Base-by-base conservation (phyloP, 2,797 vertebrate species). In the Microchirus variegatus region DNA sequence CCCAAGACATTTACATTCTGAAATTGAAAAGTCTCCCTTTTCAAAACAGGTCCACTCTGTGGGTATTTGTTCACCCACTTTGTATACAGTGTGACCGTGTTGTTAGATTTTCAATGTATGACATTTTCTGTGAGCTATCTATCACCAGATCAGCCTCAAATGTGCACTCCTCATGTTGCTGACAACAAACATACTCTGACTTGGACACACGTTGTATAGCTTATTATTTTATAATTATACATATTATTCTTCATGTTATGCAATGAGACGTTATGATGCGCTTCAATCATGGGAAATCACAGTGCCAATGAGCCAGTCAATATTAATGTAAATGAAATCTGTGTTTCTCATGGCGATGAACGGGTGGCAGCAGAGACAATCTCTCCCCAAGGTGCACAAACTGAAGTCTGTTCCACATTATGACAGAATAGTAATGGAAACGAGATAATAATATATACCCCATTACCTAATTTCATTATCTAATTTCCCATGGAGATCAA, bases 21-120 rank as follows among this genome's bases (percentile, higher is more conserved):
- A 77, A 75, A 84, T 72, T 77, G 53, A 74, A 77, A 72, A 59
- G 67, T 70, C 67, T 70, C 70, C 51, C 59, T 38, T 66, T 62
- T 79, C 56, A 55, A 59, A 81, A 51, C 53, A 67, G 52, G 59
- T 65, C 46, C 40, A n/a, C 26, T 59, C 35, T 38, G 4, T 51
- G 9, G 58, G 19, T 51, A 19, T 71, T 44, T 63, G 52, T 31
- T 10, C 5, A 26, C 31, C 16, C 59, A 31, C 31, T 31, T 31
- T 31, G 31, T 31, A 8, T 31, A 31, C 31, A 31, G 31, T 31
- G 5, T 3, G 31, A 31, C 42, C 16, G 4, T 52, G 43, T 59
- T 58, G 40, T 66, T 42, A 57, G 26, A 50, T 57, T 78, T 78
- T 67, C 59, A 55, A 46, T 53, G 38, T 0, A 16, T 53, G 46